Base-by-base conservation (phyloP, 1,140 invertebrate genomes). In the Campoletis sonorensis region DNA sequence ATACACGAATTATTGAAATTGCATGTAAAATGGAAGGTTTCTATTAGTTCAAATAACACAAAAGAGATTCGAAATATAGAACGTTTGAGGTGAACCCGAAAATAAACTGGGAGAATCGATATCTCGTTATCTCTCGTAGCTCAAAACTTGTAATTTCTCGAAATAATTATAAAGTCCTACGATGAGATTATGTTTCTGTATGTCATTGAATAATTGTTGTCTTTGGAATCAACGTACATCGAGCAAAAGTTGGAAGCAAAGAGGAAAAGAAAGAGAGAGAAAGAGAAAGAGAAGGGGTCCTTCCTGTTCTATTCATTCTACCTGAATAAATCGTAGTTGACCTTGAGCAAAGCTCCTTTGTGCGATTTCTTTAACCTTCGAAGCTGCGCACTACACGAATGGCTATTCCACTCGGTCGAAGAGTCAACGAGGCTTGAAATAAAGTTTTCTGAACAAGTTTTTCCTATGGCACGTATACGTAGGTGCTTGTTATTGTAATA, bases 261-360 rank as follows among this genome's bases (percentile, higher is more conserved):
- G 13, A 54, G 40, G 13, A 11, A 45, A 13, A 11, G 13, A 13
- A 45, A 13, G 8, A 45, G 8, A 45, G 40, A 1, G 61, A 4
- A 10, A 61, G n/a, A 64, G 23, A 64, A 26, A n/a, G n/a, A n/a
- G n/a, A n/a, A n/a, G n/a, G n/a, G 21, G 23, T 4, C 15, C 61
- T 13, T 15, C 11, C 61, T 27, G 21, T 23, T 26, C 61, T 64
- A 64, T 64, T 64, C 61, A 26, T 64, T 26, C 61, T 64, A 64
- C n/a, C 61, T 23, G 61, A 64, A 64, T 64, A 64, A 64, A 27
- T 23, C 61, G 61, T 27, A 4, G 23, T 64, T 64, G 23, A 64
- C 61, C 61, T 64, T 64, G 61, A 23, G 4, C 23, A 64, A 64
- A 64, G 61, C 61, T 64, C 21, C 61, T 54, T 54, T 54, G 61